Conservation (phyloP, 1,140 invertebrate genomes). For the Trissolcus basalis region DNA sequence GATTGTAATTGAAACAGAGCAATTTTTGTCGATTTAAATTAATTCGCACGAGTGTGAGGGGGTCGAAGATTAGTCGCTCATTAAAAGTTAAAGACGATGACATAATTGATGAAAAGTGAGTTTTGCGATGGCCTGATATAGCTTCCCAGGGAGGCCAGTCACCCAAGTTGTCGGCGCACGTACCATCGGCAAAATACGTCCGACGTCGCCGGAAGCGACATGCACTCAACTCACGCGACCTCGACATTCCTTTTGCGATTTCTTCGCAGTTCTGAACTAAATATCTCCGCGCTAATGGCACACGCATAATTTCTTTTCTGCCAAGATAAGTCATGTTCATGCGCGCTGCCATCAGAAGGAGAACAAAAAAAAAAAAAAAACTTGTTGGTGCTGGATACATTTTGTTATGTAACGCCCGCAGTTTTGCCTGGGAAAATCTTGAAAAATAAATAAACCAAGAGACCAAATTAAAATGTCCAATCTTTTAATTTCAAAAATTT, state of each 20-base stretch:
- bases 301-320: slow-evolving; percentile 15
- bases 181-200: slow-evolving; percentile 1
- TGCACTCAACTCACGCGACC: slow-evolving; percentile 37
- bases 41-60: no score
- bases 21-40: no score
- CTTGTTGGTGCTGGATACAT: no score
- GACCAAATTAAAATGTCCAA: no score
- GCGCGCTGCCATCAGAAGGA: neutral
- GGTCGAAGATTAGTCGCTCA: neutral
- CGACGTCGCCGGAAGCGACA: slow-evolving; percentile 55
- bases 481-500: no score
- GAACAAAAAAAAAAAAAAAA: no score
- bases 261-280: slow-evolving; percentile 44
- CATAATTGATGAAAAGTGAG: slow-evolving; percentile 59
- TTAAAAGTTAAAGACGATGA: neutral
- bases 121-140: slow-evolving; percentile 17
- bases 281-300: slow-evolving; percentile 34
- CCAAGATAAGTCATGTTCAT: neutral
- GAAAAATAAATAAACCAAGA: no score
- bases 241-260: slow-evolving; percentile 42
- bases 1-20: no score
- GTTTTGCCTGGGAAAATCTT: no score
- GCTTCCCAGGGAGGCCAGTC: slow-evolving; percentile 51
- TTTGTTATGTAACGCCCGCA: no score
- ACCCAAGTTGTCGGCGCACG: slow-evolving; percentile 10